Evolutionary conservation across 2,113 vertebrate species (phyloP), one percentile per base, ranked within the genome.

Genomic region (Condylura cristata): DNA sequence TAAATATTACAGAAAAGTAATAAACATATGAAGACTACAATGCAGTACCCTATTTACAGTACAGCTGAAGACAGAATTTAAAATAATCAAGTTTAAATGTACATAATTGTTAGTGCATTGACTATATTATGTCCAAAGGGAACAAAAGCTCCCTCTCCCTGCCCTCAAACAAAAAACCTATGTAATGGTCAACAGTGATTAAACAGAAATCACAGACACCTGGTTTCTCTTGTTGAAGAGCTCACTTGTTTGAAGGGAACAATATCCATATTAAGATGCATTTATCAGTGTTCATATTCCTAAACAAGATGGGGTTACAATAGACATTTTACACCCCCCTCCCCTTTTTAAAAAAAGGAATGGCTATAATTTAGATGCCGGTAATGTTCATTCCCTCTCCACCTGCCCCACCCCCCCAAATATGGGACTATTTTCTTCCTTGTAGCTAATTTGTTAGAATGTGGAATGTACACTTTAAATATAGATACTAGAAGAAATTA

Each of bases 11-110:
- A 98, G 98, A 98, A 98, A 96, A 99, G 98, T 98, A 98, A 98
- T 98, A 99, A 99, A 99, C 98, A 96, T 91, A 99, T 97, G 98
- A 98, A 99, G 98, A 99, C 98, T 99, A 99, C 98, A 99, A 98
- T 98, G 98, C 98, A 99, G 99, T 99, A 99, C 98, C 98, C 98
- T 99, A 99, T 99, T 99, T 99, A 99, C 99, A 99, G 99, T 99
- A 99, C 99, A 99, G 99, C 97, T 97, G 89, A 98, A 98, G 97
- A 98, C 66, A 90, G 76, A 98, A 98, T 98, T 98, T 98, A 97
- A 98, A 98, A 98, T 97, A 76, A 97, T 96, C 98, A 97, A 98
- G 98, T 97, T 97, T 98, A 96, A 98, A 98, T 98, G 98, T 98
- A 98, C 98, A 97, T 98, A 97, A 98, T 98, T 3, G 89, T 98